Evolutionary conservation across 2,797 vertebrate genomes (phyloP).

Genomic region (Cichlasoma orientale): DNA sequence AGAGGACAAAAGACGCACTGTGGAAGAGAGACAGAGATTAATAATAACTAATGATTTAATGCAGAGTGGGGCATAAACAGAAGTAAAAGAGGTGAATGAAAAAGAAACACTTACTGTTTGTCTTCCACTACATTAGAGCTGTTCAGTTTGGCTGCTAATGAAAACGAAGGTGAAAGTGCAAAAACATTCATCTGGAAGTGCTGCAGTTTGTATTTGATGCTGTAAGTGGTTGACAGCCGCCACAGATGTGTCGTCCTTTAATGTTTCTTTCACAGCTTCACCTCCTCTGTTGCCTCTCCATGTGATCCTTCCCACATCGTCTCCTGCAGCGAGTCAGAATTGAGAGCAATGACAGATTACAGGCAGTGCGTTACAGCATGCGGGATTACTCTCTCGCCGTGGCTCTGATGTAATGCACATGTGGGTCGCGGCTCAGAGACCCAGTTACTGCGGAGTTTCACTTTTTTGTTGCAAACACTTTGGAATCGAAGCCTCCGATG

Average conservation of each 20-base stretch:
- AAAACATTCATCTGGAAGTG: not conserved
- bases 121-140: not conserved
- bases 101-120: too few species aligned
- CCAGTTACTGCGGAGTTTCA: not conserved
- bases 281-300: not conserved
- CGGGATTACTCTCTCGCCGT: constrained; percentile 41
- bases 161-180: not conserved
- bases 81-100: too few species aligned
- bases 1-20: too few species aligned
- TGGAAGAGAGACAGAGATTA: too few species aligned
- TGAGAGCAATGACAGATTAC: constrained; percentile 46
- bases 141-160: not conserved
- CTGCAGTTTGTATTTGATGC: not conserved
- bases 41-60: too few species aligned
- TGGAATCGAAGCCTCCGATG: not conserved
- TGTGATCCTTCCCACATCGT: not conserved
- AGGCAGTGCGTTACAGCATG: constrained; percentile 9
- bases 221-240: not conserved
- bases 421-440: constrained; percentile 43
- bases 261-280: not conserved
- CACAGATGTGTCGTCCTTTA: not conserved
- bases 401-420: constrained; percentile 39
- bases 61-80: too few species aligned
- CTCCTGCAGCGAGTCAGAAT: constrained; percentile 24
- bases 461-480: not conserved